Conservation (phyloP, 2,113 vertebrate species). For the Cheilinus undulatus region DNA sequence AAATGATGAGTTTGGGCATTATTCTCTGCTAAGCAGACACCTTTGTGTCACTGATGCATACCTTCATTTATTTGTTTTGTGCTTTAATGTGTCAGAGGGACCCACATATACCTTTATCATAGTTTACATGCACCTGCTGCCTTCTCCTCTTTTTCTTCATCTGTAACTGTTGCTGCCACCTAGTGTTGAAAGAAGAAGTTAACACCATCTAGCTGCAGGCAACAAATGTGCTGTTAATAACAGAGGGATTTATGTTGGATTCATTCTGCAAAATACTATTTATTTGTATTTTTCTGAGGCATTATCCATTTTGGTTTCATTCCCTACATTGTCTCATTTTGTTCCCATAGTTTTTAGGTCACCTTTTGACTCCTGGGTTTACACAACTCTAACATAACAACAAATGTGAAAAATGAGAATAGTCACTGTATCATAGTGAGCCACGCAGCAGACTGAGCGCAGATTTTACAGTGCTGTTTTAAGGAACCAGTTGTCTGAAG, state of each 20-base stretch:
- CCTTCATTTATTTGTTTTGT: not conserved
- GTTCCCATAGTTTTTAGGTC: not conserved
- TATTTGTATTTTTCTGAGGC: constrained; percentile 2
- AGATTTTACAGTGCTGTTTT: constrained; percentile 18
- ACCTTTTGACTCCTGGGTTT: constrained; percentile 16
- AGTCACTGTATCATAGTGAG: constrained; percentile 5
- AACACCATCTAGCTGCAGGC: not conserved
- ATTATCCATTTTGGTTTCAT: constrained; percentile 3
- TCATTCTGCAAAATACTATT: constrained; percentile 2
- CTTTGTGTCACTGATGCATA: not conserved
- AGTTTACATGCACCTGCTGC: constrained; percentile 64
- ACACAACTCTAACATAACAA: constrained; percentile 20
- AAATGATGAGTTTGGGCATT: too few relatives aligned
- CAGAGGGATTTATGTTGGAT: constrained; percentile 7
- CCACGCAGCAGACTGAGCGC: constrained; percentile 18
- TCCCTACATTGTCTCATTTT: not conserved
- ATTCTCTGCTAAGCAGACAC: not conserved
- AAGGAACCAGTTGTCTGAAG: not conserved
- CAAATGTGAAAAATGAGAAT: constrained; percentile 41
- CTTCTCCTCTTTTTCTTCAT: constrained; percentile 24
- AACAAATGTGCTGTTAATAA: not conserved
- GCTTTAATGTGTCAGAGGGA: constrained; percentile 2
- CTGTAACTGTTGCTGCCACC: constrained; percentile 28
- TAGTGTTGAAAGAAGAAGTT: constrained; percentile 33
- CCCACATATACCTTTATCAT: not conserved